Conservation (phyloP, 2,888 invertebrate genomes). For the Scaptomyza parva region DNA sequence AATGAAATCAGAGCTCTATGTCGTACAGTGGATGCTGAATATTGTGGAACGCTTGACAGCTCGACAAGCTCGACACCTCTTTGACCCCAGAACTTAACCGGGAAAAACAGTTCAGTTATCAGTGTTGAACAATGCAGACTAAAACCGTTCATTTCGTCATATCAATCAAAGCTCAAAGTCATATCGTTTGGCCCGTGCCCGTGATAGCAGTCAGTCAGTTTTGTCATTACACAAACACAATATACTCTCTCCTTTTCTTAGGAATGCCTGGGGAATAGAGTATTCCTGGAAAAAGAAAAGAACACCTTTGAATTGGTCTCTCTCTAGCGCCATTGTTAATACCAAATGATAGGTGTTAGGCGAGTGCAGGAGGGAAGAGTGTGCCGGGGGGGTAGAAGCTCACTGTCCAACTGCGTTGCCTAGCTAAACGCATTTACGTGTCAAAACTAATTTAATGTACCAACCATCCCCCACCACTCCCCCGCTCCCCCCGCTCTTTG, state of each 20-base stretch:
- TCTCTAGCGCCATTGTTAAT: not conserved
- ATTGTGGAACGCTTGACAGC: no score
- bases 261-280: not conserved
- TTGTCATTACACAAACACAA: not conserved
- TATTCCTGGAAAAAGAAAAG: no score
- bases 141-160: no score
- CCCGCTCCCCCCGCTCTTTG: not conserved
- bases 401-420: slow-evolving; percentile 21
- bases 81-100: no score
- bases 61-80: no score
- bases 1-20: no score
- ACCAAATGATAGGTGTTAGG: not conserved
- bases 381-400: not conserved
- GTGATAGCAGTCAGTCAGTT: not conserved
- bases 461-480: not conserved
- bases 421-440: slow-evolving; percentile 79
- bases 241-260: not conserved
- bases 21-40: no score
- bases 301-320: slow-evolving; percentile 1
- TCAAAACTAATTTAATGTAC: slow-evolving; percentile 78
- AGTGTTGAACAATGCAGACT: no score
- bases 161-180: no score
- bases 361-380: not conserved
- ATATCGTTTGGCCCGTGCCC: no score
- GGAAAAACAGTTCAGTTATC: no score